Evolutionary conservation across 1,140 invertebrate species (phyloP), one percentile per base, ranked within the genome.

Genomic region (Nephila pilipes): DNA sequence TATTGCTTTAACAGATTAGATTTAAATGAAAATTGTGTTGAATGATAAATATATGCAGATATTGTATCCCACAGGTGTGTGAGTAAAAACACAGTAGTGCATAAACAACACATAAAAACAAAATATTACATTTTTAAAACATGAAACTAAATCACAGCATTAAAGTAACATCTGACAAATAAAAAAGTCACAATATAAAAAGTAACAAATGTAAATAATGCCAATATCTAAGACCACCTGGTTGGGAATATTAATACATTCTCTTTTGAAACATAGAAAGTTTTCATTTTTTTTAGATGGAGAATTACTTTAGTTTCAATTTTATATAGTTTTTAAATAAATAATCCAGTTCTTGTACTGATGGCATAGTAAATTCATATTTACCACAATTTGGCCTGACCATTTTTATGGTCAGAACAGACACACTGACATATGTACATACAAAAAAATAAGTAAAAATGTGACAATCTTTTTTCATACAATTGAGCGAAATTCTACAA

Each of bases 391-490:
- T 93, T 87, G 63, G 81, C 81, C 90, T 93, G 91, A 60, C 91
- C 83, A 87, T 58, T 83, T 36, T 92, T 83, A 75, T 87, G 65
- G 60, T 80, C 91, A 93, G 91, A 93, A 93, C 63, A 93, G 81
- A 93, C 91, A 93, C 91, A 87, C 69, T 93, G 91, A 93, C 91
- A 87, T 93, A 93, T 93, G 83, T 93, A 93, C 91, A 93, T 93
- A 93, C 83, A 93, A 93, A 92, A 88, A 93, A 93, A 93, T 93
- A 93, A 93, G 91, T 93, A 93, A 93, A 93, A 93, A 93, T 93
- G 91, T 87, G 85, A 93, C 91, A 85, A 65, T 93, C 91, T 87
- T 87, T n/a, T 87, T 93, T 93, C 91, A 87, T 93, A 93, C 91
- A 93, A 79, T 93, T 93, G 91, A 93, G 91, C 91, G 91, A 93